Evolutionary conservation across 2,888 invertebrate genomes (phyloP).

Genomic region (Ichneumon xanthorius): DNA sequence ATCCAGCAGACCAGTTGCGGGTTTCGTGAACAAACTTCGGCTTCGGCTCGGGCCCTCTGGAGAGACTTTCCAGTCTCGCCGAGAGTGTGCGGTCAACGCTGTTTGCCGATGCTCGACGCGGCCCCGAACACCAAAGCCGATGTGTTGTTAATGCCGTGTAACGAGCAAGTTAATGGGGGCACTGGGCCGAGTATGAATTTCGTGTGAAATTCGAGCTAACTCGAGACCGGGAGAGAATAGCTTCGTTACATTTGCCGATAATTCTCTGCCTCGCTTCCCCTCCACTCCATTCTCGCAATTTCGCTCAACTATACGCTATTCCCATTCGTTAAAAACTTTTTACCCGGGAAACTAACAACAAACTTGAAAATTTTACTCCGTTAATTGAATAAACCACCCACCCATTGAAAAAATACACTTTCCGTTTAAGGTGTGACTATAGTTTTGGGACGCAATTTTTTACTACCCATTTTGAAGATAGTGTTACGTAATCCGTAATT

Average conservation of each 20-base stretch:
- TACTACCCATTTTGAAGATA: neutral
- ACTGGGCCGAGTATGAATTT: conserved; percentile 24
- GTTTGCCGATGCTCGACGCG: conserved; percentile 26
- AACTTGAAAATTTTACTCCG: conserved; percentile 7
- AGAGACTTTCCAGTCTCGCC: conserved; percentile 15
- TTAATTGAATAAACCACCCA: neutral
- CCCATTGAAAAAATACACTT: neutral
- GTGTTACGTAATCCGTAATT: neutral
- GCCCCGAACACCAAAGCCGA: conserved; percentile 3
- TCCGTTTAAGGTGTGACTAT: neutral
- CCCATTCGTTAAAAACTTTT: conserved; percentile 22
- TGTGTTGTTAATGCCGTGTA: conserved; percentile 47
- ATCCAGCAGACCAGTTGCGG: neutral
- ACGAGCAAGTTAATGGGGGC: conserved; percentile 42
- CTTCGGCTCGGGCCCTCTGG: neutral
- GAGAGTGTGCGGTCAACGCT: conserved; percentile 19
- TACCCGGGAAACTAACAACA: neutral
- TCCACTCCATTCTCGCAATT: neutral
- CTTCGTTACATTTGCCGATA: conserved; percentile 50
- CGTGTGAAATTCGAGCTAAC: conserved; percentile 29
- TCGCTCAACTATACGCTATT: neutral
- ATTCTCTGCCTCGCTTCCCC: neutral
- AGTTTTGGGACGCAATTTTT: neutral
- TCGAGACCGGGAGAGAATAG: conserved; percentile 9
- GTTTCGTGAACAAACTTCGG: neutral